Evolutionary conservation across 1,140 invertebrate species (phyloP).

Genomic region (Neomicropteryx cornuta): DNA sequence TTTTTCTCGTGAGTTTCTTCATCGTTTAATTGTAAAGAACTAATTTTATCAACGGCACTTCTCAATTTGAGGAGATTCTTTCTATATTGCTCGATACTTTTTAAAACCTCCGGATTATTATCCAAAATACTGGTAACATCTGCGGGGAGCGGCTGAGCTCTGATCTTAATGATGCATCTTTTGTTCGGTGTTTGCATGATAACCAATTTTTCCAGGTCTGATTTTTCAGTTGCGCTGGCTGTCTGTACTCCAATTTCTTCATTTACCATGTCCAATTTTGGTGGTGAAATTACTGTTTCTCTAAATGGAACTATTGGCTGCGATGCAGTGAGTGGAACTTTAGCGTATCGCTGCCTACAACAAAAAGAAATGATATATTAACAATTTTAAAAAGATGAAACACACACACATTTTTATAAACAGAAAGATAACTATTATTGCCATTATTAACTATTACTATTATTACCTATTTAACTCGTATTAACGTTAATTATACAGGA

Average conservation of each 20-base stretch:
- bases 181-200: slow-evolving; percentile 59
- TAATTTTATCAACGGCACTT: too few relatives aligned
- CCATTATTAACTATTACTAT: too few relatives aligned
- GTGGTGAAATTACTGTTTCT: slow-evolving; percentile 81
- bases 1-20: slow-evolving; percentile 23
- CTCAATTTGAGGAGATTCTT: slow-evolving; percentile 27
- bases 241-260: slow-evolving; percentile 59
- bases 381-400: background rate
- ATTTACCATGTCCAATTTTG: slow-evolving; percentile 81
- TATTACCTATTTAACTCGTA: too few relatives aligned
- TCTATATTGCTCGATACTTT: slow-evolving; percentile 35
- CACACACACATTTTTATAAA: too few relatives aligned
- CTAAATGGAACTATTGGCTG: slow-evolving; percentile 93
- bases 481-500: too few relatives aligned
- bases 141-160: slow-evolving; percentile 68
- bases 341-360: slow-evolving; percentile 62
- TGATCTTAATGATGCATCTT: slow-evolving; percentile 60
- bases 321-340: slow-evolving; percentile 81
- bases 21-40: slow-evolving; percentile 21
- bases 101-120: slow-evolving; percentile 41
- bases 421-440: too few relatives aligned
- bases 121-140: slow-evolving; percentile 55
- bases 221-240: slow-evolving; percentile 22
- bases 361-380: slow-evolving; percentile 10
- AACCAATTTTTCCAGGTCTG: slow-evolving; percentile 44